Evolutionary conservation across 2,888 invertebrate genomes (phyloP).

Genomic region (Eutolmus rufibarbis): DNA sequence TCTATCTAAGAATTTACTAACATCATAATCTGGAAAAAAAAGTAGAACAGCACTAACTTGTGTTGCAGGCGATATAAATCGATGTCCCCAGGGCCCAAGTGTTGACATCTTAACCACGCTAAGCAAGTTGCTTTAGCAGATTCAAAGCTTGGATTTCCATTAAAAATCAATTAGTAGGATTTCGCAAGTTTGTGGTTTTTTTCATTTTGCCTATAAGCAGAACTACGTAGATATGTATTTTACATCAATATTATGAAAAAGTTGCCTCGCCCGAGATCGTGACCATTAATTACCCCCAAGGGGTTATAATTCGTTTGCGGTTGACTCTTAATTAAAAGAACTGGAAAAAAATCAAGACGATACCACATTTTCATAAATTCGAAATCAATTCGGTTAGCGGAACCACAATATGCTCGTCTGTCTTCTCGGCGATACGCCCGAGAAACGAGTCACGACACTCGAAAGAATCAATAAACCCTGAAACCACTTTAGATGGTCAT

Average conservation of each 20-base stretch:
- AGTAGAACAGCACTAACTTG: neutral
- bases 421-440: neutral
- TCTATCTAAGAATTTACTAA: neutral
- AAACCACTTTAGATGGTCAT: conserved; percentile 2
- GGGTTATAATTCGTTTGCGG: neutral
- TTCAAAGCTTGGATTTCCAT: neutral
- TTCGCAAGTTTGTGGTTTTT: neutral
- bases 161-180: neutral
- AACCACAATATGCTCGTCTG: neutral
- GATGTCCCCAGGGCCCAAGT: neutral
- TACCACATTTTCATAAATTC: neutral
- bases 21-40: neutral
- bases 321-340: neutral
- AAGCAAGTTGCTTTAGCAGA: neutral
- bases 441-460: neutral
- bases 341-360: neutral
- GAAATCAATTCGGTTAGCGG: neutral
- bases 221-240: neutral
- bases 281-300: neutral
- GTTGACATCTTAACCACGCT: neutral
- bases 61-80: neutral
- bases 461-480: conserved; percentile 20
- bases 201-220: neutral
- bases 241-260: neutral
- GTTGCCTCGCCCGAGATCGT: neutral